Base-by-base conservation (phyloP, 1,140 invertebrate genomes). In the Heterodera carotae region DNA sequence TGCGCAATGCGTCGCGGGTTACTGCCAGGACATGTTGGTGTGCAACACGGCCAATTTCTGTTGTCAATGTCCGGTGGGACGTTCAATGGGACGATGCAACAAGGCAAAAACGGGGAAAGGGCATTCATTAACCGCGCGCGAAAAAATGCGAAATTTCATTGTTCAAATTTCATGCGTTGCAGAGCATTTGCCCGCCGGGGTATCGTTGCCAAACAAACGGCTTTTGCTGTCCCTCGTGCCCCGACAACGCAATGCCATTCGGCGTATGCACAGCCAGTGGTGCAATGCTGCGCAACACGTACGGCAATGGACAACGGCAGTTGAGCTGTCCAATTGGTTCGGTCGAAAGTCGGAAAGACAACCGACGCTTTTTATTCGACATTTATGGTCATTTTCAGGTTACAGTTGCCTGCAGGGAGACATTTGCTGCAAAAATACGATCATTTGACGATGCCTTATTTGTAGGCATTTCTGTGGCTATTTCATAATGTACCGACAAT, bases 41-140 rank as follows among this genome's bases (percentile, higher is more conserved):
- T 84, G 83, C 67, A 84, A 82, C 10, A 64, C 83, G 1, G 79
- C 83, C 29, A 81, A 82, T 69, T 84, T 81, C 56, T 84, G 83
- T 59, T 84, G 83, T 70, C 80, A 81, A 56, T 84, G 83, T 62
- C 75, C 80, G 7, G 80, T 83, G 62, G 83, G 83, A 25, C 60
- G 75, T 31, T 77, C 77, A 22, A 76, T 64, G 15, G 83, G 83
- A n/a, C 67, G 75, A 25, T 84, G 83, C 68, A 83, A 80, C 67
- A 67, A 78, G 77, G 77, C 74, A 64, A 69, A 31, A 43, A 43
- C 12, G 39, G 39, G 39, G 39, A 43, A 43, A n/a, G n/a, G n/a
- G n/a, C n/a, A n/a, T n/a, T n/a, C n/a, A n/a, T n/a, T n/a, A n/a
- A n/a, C 36, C 36, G 4, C 36, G 10, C 36, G 36, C 4, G 4